Base-by-base conservation (phyloP, 2,888 invertebrate genomes). In the Agrochola lychnidis region DNA sequence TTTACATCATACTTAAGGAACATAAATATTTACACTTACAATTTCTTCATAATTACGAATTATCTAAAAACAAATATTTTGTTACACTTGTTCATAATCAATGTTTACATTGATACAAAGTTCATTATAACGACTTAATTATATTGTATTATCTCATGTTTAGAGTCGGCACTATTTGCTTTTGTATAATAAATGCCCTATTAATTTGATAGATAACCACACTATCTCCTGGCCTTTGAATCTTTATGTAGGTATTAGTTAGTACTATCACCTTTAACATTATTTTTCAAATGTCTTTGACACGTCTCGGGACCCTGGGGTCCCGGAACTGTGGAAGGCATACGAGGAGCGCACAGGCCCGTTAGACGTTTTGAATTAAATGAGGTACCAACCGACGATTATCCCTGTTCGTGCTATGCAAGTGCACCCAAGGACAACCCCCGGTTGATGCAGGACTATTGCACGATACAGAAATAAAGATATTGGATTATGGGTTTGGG, bases 21-120 rank as follows among this genome's bases (percentile, higher is more conserved):
- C 75, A 70, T 61, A 73, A 76, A 67, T 84, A 84, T 73, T 81
- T 48, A 69, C 51, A 19, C 40, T 48, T 14, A 56, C 10, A 64
- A 83, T 73, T 75, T 73, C 73, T 70, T 36, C 63, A 0, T 51
- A 56, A 70, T 71, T 68, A 82, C 85, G 25, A 77, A 62, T 78
- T 64, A 78, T 81, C 77, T 70, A n/a, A 64, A 67, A 40, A 10
- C 61, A 78, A 87, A 85, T 82, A 86, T 87, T 87, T 69, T 78
- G 68, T 48, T 75, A 77, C 87, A 87, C 88, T 86, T 88, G 88
- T 84, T 72, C 48, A 48, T 78, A 80, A 84, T 80, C 76, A 81
- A 61, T 76, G 76, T 79, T 79, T 73, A 70, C 22, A 57, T 76
- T 71, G 30, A 14, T 69, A 71, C 12, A 73, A 74, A 74, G 69